A percentile compares a stretch with the other conserved stretches of the same genome.
Conservation (phyloP, 2,797 vertebrate genomes). For the Anomalospiza imberbis region DNA sequence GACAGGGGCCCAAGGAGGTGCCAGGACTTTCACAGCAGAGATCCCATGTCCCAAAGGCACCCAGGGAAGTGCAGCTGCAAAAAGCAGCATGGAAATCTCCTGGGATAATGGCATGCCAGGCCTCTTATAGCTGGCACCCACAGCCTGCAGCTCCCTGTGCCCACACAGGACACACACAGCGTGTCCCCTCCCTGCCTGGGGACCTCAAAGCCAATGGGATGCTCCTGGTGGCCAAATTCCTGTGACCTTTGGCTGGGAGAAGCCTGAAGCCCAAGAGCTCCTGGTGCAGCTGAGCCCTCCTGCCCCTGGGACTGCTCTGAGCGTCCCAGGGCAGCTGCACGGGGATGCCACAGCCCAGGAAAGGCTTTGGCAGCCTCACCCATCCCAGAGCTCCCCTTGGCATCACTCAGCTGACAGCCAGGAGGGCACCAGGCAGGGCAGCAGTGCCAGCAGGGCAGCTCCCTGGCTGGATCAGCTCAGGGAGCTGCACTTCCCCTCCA, state of each 20-base stretch:
- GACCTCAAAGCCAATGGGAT: accelerated
- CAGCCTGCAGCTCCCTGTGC: not conserved
- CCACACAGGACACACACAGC: accelerated
- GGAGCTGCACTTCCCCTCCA: not conserved
- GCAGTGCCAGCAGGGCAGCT: not conserved
- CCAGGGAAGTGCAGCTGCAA: accelerated
- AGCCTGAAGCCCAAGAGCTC: not conserved
- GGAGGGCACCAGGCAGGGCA: not conserved
- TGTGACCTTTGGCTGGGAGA: not conserved
- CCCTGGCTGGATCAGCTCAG: not conserved
- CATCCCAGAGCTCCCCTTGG: not conserved
- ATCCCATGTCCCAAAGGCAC: accelerated
- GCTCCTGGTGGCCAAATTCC: accelerated
- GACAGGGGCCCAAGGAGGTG: not conserved
- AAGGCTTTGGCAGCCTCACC: not conserved
- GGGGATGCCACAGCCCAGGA: not conserved
- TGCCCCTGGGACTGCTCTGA: not conserved
- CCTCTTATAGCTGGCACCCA: not conserved
- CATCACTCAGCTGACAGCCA: not conserved
- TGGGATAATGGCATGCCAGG: not conserved
- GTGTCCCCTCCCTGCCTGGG: accelerated
- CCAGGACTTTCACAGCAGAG: not conserved
- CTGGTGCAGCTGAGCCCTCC: not conserved
- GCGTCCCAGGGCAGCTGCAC: not conserved
- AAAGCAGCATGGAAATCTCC: not conserved